Conservation (phyloP, 2,797 vertebrate genomes). For the Myotis myotis region DNA sequence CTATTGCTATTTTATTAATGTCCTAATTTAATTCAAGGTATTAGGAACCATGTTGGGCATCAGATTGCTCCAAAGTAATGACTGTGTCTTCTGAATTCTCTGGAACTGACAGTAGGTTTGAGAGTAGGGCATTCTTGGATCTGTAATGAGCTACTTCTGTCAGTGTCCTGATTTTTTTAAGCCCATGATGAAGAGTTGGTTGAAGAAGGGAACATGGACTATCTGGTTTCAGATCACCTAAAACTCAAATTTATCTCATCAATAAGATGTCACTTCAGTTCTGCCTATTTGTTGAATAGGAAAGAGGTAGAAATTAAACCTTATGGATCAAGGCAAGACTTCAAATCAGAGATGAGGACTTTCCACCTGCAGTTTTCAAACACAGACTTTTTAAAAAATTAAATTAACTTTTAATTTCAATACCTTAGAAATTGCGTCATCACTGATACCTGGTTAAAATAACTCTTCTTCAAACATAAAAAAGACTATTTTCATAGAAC, state of each 20-base stretch:
- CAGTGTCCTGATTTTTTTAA: constrained; percentile 16
- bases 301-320: neutral
- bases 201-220: neutral
- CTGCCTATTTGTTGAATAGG: neutral
- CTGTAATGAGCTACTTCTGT: neutral
- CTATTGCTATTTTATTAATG: neutral
- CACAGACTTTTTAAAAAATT: neutral
- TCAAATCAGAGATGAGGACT: constrained; percentile 24
- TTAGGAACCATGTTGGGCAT: neutral
- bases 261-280: neutral
- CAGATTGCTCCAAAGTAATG: neutral
- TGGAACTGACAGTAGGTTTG: neutral
- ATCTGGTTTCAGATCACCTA: neutral
- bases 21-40: constrained; percentile 29
- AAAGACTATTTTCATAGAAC: constrained; percentile 15
- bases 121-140: neutral
- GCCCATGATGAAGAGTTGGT: neutral
- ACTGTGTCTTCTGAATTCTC: neutral
- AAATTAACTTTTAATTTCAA: neutral
- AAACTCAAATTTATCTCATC: constrained; percentile 10
- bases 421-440: neutral
- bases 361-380: constrained; percentile 15
- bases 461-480: constrained; percentile 7
- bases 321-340: neutral
- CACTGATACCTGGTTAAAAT: constrained; percentile 5